phyloP scores from a whole-genome alignment of 2,797 vertebrate genomes.

The Tenualosa thibaudeaui region DNA sequence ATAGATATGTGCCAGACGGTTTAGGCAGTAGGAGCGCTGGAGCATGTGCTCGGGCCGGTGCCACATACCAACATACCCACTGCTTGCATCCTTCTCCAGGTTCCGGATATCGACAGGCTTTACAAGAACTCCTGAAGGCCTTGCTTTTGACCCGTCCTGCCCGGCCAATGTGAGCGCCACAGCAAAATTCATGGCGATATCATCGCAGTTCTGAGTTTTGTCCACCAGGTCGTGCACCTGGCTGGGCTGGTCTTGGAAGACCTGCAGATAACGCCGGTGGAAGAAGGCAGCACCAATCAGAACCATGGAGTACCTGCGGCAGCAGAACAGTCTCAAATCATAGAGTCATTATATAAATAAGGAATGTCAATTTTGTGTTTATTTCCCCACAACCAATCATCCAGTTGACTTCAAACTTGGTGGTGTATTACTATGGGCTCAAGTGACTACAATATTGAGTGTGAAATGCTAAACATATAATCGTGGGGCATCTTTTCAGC shows the following conservation, averaged over 20 bases:
- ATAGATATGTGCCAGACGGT: conserved; percentile 85
- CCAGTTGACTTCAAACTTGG: no score
- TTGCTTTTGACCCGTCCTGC: conserved; percentile 51
- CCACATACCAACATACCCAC: conserved; percentile 93
- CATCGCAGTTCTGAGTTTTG: conserved; percentile 92
- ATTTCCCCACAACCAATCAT: no score
- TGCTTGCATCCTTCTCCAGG: conserved; percentile 86
- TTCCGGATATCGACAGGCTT: conserved; percentile 89
- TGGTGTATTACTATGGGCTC: no score
- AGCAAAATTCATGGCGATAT: conserved; percentile 92
- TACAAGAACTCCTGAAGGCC: conserved; percentile 86
- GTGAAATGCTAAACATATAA: no score
- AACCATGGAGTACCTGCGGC: conserved; percentile 87
- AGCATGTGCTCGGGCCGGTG: conserved; percentile 89
- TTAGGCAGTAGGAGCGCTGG: conserved; percentile 91
- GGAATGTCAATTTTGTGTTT: no score
- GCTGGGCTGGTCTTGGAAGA: conserved; percentile 84
- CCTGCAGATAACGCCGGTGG: conserved; percentile 81
- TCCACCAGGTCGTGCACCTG: conserved; percentile 83
- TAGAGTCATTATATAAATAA: no score
- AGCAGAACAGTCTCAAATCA: background rate
- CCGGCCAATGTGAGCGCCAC: conserved; percentile 73
- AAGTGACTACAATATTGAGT: no score
- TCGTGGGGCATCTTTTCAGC: no score
- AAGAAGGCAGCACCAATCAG: conserved; percentile 92